Base-by-base conservation (phyloP, 2,888 invertebrate genomes). In the Zootermopsis nevadensis region DNA sequence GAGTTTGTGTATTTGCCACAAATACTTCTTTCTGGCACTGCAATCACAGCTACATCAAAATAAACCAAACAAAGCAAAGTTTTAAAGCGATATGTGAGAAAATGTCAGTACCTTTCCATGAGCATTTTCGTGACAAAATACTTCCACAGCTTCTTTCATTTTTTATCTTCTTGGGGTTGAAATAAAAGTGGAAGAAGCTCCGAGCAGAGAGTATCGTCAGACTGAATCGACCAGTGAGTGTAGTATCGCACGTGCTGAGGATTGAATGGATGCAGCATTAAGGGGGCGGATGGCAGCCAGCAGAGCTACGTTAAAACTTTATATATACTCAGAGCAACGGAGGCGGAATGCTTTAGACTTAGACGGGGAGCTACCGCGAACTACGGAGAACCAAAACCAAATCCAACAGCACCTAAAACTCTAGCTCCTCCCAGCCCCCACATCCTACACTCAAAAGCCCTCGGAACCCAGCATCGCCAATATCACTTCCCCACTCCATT, bases 331-430 rank as follows among this genome's bases (percentile, higher is more conserved):
- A 6, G 60, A 60, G 60, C 10, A 27, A 27, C 7, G 6, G 60
- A 60, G 60, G n/a, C 27, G n/a, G 60, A 60, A n/a, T 53, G n/a
- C 2, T 7, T 27, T n/a, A 27, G 60, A 27, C n/a, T 4, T n/a
- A 60, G 27, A 27, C 27, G 60, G 27, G 8, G 60, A n/a, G n/a
- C n/a, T 15, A 3, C 15, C 12, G 60, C 60, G n/a, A 60, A 60
- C 60, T 60, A 27, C 12, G 60, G n/a, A 60, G 60, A 60, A 60
- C 60, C 60, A 60, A 60, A 60, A 60, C n/a, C 60, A 60, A 60
- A 60, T 15, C 60, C 60, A 60, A 60, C 60, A 60, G n/a, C 60
- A n/a, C n/a, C 60, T 60, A 27, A 60, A 60, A 60, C 27, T 7
- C 12, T n/a, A 8, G n/a, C n/a, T 12, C 2, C 60, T 27, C 27